These are phyloP conservation scores for Ophonus ardosiacus DNA, from an alignment of 2,888 invertebrate species.

Conservation along the genomic window DNA sequence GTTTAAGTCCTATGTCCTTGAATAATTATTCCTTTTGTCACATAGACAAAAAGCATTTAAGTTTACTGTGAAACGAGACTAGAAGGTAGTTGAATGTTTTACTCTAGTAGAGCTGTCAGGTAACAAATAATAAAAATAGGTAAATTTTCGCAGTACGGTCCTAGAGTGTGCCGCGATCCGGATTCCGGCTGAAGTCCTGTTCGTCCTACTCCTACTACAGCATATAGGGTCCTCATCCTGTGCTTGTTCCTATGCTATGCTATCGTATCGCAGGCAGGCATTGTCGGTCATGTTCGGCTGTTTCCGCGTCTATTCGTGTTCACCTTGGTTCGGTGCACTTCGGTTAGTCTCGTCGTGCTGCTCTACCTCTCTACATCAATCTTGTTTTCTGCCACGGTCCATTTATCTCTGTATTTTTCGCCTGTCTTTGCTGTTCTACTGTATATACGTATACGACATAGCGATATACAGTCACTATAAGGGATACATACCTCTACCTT, in stretches of 20 bases:
- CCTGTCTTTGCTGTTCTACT: constrained; percentile 69
- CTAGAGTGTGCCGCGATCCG: neutral
- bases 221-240: neutral
- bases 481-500: neutral
- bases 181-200: constrained; percentile 1
- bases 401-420: constrained; percentile 75
- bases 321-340: constrained; percentile 66
- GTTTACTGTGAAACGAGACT: too few relatives aligned
- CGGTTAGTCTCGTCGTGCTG: constrained; percentile 65
- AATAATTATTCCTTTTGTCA: too few relatives aligned
- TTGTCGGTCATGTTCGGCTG: constrained; percentile 45
- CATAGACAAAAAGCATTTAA: too few relatives aligned
- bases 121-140: neutral
- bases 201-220: neutral
- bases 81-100: too few relatives aligned
- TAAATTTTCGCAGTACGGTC: neutral
- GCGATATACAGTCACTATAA: neutral
- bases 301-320: constrained; percentile 49
- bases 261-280: neutral
- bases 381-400: constrained; percentile 75
- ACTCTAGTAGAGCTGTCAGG: too few relatives aligned
- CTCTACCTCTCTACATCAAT: constrained; percentile 71
- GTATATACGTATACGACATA: neutral
- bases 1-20: too few relatives aligned
- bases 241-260: neutral